Conservation (phyloP, 2,113 vertebrate species). For the Solea solea region DNA sequence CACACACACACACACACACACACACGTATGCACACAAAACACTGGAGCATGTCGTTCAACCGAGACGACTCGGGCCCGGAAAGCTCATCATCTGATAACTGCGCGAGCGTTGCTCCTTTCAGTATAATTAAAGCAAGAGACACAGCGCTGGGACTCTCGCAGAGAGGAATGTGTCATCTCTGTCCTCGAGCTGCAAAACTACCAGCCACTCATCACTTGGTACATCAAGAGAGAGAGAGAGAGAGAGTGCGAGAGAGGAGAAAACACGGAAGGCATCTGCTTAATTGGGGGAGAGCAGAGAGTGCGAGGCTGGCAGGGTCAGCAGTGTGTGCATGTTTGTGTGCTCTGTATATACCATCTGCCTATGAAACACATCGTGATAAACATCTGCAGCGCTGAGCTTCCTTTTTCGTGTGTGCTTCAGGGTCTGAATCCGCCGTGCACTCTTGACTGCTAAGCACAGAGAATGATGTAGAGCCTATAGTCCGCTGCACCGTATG, state of each 20-base stretch:
- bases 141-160: slow-evolving; percentile 27
- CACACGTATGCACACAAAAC: not conserved
- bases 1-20: slow-evolving; percentile 13
- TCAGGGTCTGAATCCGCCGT: not conserved
- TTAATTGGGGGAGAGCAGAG: slow-evolving; percentile 58
- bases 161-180: slow-evolving; percentile 35
- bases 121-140: slow-evolving; percentile 66
- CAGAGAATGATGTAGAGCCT: not conserved
- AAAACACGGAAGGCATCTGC: slow-evolving; percentile 33
- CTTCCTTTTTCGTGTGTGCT: slow-evolving; percentile 1
- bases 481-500: not conserved
- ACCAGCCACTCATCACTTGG: slow-evolving; percentile 44
- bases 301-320: slow-evolving; percentile 49
- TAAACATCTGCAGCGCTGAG: slow-evolving; percentile 3
- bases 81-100: slow-evolving; percentile 70
- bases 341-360: slow-evolving; percentile 9
- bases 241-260: not conserved
- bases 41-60: slow-evolving; percentile 13
- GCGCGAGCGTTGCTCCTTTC: slow-evolving; percentile 14
- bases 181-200: slow-evolving; percentile 45
- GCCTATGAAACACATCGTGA: slow-evolving; percentile 8
- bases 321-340: slow-evolving; percentile 17
- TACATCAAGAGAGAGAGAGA: slow-evolving; percentile 1
- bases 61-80: slow-evolving; percentile 24
- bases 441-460: slow-evolving; percentile 10